Conservation (phyloP, 2,797 vertebrate species). For the Glyptemys insculpta region DNA sequence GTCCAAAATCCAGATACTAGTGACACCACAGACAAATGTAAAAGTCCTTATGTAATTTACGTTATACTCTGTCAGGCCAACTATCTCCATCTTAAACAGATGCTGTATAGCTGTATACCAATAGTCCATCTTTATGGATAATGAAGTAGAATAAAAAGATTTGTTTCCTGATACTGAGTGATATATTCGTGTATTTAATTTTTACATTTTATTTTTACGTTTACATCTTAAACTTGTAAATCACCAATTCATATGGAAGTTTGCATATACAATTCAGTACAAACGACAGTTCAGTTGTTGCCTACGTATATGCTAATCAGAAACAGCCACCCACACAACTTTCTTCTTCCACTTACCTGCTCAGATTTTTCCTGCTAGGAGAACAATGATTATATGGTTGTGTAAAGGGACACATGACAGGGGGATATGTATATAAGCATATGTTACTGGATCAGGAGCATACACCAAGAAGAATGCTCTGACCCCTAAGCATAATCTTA, state of each 20-base stretch:
- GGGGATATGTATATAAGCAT: neutral
- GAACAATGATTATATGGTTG: neutral
- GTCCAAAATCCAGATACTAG: neutral
- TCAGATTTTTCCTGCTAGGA: neutral
- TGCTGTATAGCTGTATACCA: neutral
- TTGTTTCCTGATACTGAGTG: neutral
- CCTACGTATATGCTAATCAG: neutral
- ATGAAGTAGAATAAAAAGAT: constrained; percentile 21
- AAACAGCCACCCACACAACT: neutral
- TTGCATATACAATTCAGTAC: neutral
- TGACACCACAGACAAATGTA: neutral
- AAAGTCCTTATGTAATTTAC: neutral
- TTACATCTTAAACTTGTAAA: neutral
- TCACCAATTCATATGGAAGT: neutral
- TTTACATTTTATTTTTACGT: neutral
- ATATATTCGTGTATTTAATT: neutral
- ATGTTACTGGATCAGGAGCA: neutral
- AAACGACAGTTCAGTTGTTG: neutral
- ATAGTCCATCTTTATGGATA: neutral
- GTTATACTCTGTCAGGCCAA: neutral
- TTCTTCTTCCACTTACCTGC: neutral
- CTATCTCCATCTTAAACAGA: neutral
- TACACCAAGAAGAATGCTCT: neutral
- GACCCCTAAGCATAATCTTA: neutral
- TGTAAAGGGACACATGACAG: neutral